phyloP scores from a whole-genome alignment of 2,888 invertebrate genomes.

The Nephrocerus scutellatus region DNA sequence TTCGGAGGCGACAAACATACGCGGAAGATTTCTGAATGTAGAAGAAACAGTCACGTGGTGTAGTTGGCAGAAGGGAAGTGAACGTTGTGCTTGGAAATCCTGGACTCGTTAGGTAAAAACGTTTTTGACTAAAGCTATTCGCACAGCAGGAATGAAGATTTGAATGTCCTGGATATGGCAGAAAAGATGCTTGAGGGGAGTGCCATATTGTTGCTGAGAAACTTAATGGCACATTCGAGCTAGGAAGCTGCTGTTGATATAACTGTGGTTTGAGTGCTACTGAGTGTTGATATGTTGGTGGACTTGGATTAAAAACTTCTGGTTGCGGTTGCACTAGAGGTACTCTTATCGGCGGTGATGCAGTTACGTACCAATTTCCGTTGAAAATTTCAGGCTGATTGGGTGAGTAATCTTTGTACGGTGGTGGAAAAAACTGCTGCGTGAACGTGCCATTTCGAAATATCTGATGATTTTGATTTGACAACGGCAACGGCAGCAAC shows the following conservation, averaged over 20 bases:
- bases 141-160: slow-evolving; percentile 50
- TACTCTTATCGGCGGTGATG: too few species aligned
- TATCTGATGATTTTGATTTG: slow-evolving; percentile 13
- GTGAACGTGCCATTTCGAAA: slow-evolving; percentile 6
- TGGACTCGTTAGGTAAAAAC: slow-evolving; percentile 52
- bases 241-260: slow-evolving; percentile 22
- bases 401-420: slow-evolving; percentile 7
- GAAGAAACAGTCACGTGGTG: slow-evolving; percentile 50
- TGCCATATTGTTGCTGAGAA: too few species aligned
- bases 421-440: slow-evolving; percentile 14
- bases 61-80: slow-evolving; percentile 33
- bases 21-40: slow-evolving; percentile 48
- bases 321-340: too few species aligned
- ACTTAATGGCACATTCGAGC: too few species aligned
- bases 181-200: too few species aligned
- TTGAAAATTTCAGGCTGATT: slow-evolving; percentile 8
- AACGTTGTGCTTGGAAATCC: slow-evolving; percentile 51
- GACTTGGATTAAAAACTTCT: slow-evolving; percentile 8
- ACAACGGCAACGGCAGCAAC: slow-evolving; percentile 7
- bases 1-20: slow-evolving; percentile 50
- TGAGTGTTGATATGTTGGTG: slow-evolving; percentile 21
- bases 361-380: slow-evolving; percentile 8
- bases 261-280: slow-evolving; percentile 23
- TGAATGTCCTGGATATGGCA: too few species aligned
- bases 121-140: slow-evolving; percentile 44